Evolutionary conservation across 2,113 vertebrate genomes (phyloP).

Genomic region (Marmota flaviventris): DNA sequence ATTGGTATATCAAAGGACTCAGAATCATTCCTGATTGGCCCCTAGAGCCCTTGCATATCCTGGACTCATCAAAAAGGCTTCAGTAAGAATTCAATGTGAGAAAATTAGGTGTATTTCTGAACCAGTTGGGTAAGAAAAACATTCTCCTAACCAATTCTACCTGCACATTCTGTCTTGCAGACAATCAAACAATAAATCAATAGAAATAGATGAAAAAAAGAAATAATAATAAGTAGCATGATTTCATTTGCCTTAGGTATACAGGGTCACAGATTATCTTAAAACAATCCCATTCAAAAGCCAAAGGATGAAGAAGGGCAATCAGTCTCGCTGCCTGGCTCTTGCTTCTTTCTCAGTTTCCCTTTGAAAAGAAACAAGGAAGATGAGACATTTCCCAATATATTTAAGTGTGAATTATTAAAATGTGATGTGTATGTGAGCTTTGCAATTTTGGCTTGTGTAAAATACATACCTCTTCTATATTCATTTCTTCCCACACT

Average conservation of each 20-base stretch:
- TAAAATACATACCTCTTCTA: neutral
- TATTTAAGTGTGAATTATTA: slow-evolving; percentile 38
- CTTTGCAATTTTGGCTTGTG: neutral
- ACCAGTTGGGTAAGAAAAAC: slow-evolving; percentile 6
- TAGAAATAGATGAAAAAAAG: neutral
- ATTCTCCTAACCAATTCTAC: neutral
- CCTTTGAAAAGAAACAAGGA: slow-evolving; percentile 20
- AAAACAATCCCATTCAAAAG: neutral
- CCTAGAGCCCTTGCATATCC: neutral
- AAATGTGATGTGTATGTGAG: neutral
- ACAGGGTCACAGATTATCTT: slow-evolving; percentile 67
- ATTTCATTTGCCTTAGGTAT: slow-evolving; percentile 60
- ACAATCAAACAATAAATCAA: slow-evolving; percentile 42
- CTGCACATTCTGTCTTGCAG: neutral
- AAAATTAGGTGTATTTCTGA: neutral
- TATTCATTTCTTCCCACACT: neutral
- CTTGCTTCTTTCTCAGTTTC: neutral
- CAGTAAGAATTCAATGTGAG: neutral
- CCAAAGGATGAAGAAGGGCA: slow-evolving; percentile 5
- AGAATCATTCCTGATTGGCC: neutral
- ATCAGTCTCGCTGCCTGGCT: neutral
- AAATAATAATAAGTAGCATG: slow-evolving; percentile 60
- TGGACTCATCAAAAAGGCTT: neutral
- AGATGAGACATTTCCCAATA: neutral
- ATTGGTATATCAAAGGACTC: neutral